phyloP scores from a whole-genome alignment of 1,140 invertebrate genomes.

The Drosophila bifasciata region DNA sequence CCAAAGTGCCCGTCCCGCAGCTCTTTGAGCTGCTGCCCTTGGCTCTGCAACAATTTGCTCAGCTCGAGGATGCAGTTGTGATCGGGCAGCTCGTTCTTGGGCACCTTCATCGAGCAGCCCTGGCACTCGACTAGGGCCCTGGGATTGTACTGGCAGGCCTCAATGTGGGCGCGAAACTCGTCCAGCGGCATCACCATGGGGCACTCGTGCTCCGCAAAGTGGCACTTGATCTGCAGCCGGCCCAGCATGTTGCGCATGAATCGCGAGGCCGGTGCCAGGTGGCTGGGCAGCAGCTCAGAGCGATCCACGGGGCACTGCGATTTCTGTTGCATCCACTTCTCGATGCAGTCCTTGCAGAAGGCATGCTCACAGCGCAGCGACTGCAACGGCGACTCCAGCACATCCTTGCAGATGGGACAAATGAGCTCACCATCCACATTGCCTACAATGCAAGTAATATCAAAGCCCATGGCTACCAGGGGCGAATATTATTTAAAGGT shows the following conservation, averaged over 20 bases:
- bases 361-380: conserved; percentile 57
- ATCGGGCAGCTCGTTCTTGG: conserved; percentile 52
- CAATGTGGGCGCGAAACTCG: conserved; percentile 57
- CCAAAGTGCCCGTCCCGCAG: conserved; percentile 17
- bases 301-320: conserved; percentile 63
- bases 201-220: conserved; percentile 48
- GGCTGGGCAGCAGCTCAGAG: conserved; percentile 14
- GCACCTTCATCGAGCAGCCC: conserved; percentile 59
- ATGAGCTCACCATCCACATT: conserved; percentile 63
- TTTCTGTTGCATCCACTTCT: conserved; percentile 61
- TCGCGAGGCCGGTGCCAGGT: conserved; percentile 46
- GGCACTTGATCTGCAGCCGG: conserved; percentile 53
- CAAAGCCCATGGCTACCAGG: conserved; percentile 51
- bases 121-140: conserved; percentile 52
- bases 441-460: conserved; percentile 52
- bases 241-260: conserved; percentile 69
- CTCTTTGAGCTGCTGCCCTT: conserved; percentile 19
- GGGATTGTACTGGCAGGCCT: conserved; percentile 52
- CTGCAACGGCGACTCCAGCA: conserved; percentile 63
- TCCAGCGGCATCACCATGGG: conserved; percentile 24
- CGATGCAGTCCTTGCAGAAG: conserved; percentile 58
- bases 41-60: conserved; percentile 33
- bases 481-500: too few relatives aligned
- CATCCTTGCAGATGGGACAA: conserved; percentile 62
- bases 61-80: conserved; percentile 63